These are phyloP conservation scores for Oxyura jamaicensis DNA, from an alignment of 2,113 vertebrate genomes.

Conservation along the genomic window DNA sequence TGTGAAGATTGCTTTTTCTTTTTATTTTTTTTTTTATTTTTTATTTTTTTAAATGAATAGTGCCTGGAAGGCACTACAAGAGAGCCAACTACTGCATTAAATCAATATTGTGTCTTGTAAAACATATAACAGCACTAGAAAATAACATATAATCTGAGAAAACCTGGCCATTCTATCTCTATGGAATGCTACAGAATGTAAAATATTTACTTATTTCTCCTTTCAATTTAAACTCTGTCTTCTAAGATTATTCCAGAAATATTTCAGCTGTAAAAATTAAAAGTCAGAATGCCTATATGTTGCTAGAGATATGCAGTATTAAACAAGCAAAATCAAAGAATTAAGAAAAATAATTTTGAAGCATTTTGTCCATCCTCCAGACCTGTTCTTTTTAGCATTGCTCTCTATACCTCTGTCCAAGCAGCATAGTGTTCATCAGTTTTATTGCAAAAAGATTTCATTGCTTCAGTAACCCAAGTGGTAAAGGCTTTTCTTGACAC, in stretches of 20 bases:
- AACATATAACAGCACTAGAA: conserved; percentile 58
- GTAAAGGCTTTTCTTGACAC: background rate
- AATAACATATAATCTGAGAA: conserved; percentile 65
- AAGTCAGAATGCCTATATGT: background rate
- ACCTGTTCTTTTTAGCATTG: background rate
- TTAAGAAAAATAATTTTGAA: background rate
- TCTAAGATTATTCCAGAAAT: background rate
- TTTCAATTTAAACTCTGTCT: conserved; percentile 25
- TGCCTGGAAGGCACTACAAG: conserved; percentile 59
- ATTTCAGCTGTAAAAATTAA: background rate
- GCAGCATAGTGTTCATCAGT: background rate
- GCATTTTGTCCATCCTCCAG: background rate
- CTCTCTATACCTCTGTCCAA: background rate
- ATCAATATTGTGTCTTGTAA: conserved; percentile 70
- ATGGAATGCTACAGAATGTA: conserved; percentile 27
- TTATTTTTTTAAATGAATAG: conserved; percentile 8
- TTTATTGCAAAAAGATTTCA: background rate
- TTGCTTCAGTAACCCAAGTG: background rate
- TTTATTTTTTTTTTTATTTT: background rate
- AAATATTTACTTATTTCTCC: conserved; percentile 40
- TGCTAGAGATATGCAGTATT: background rate
- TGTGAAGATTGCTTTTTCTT: background rate
- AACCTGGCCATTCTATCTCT: conserved; percentile 44
- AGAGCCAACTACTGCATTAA: conserved; percentile 54
- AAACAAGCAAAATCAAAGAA: background rate